Percentiles rank a stretch among this genome's conserved stretches.
Conservation (phyloP, 1,140 invertebrate genomes). For the Temnothorax longispinosus region DNA sequence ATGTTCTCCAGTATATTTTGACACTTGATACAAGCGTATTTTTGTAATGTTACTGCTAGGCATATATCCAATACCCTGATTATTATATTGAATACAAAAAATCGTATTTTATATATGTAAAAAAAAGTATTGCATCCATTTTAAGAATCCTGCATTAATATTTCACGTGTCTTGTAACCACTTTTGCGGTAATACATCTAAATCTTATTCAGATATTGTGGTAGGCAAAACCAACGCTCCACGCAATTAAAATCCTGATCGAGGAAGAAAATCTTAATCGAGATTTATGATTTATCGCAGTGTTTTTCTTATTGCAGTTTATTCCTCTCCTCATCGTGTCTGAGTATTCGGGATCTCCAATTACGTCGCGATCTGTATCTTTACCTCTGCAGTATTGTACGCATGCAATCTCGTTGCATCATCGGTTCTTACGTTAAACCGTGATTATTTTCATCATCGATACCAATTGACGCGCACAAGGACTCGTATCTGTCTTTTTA, state of each 20-base stretch:
- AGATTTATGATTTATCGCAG: background rate
- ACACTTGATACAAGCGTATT: background rate
- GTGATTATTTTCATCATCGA: slow-evolving; percentile 30
- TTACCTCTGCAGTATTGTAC: background rate
- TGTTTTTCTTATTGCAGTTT: background rate
- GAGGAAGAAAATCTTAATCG: background rate
- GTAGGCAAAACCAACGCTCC: background rate
- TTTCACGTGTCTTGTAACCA: background rate
- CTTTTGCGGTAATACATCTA: background rate
- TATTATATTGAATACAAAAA: background rate
- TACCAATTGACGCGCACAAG: background rate
- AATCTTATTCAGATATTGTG: background rate
- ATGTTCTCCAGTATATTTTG: background rate
- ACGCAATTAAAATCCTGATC: no score
- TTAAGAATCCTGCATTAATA: background rate
- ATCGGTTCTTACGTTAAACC: slow-evolving; percentile 29
- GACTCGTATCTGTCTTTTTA: background rate
- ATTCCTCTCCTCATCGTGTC: background rate
- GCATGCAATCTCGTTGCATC: background rate
- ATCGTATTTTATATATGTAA: background rate
- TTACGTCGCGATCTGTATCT: slow-evolving; percentile 1
- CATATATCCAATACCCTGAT: background rate
- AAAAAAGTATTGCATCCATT: background rate
- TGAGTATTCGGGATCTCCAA: background rate
- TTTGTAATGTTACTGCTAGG: background rate